phyloP scores from a whole-genome alignment of 2,888 invertebrate genomes.

The Lepidochitona cinerea region DNA sequence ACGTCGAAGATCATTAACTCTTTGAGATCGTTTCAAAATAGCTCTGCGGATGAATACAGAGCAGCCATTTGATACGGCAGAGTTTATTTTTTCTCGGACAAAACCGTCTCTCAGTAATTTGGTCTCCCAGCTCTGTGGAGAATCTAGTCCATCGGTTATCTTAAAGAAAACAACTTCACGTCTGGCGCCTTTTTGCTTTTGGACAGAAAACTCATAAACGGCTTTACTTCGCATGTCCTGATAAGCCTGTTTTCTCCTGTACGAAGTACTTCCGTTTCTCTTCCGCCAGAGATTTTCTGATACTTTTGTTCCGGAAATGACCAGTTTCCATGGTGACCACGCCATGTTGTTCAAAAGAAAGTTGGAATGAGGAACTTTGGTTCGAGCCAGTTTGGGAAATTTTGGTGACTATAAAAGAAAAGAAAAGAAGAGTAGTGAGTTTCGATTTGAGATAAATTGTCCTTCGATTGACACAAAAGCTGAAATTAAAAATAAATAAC shows the following conservation, averaged over 20 bases:
- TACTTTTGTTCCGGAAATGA: constrained; percentile 12
- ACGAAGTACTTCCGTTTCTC: background rate
- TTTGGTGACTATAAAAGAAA: background rate
- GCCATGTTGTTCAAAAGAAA: constrained; percentile 34
- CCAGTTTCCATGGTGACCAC: constrained; percentile 44
- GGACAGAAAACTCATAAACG: constrained; percentile 1
- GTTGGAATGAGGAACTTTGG: constrained; percentile 25
- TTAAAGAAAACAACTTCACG: background rate
- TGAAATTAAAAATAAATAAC: too few relatives aligned
- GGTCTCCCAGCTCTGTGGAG: background rate
- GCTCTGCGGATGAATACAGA: background rate
- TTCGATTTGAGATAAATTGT: too few relatives aligned
- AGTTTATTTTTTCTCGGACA: background rate
- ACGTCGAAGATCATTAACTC: background rate
- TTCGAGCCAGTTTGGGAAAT: background rate
- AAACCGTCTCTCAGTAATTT: background rate
- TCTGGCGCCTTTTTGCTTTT: background rate
- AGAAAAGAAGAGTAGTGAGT: too few relatives aligned
- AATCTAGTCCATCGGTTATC: background rate
- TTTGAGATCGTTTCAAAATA: background rate
- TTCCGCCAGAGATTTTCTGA: background rate
- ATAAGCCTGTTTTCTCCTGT: background rate
- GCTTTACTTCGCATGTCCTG: background rate
- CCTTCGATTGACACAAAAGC: background rate
- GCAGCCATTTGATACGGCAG: background rate